Percentiles rank a stretch among this genome's conserved stretches.
Conservation (phyloP, 1,140 invertebrate species). For the Drosophila hydei region DNA sequence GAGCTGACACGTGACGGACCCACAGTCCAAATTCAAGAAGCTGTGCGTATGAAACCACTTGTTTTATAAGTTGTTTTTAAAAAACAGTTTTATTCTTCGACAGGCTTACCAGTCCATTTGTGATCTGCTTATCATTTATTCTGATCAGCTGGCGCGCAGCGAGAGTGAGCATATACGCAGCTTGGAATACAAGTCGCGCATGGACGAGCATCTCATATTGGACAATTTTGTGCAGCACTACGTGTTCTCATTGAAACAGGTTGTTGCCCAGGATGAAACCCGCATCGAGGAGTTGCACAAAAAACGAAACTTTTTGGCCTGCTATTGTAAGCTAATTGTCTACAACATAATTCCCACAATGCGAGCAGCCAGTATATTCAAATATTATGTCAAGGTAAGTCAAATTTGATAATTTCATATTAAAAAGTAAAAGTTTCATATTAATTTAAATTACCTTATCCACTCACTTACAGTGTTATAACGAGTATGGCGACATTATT, state of each 20-base stretch:
- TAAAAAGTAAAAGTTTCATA: too few species aligned
- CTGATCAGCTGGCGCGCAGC: conserved; percentile 90
- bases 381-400: conserved; percentile 97
- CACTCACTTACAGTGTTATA: conserved; percentile 91
- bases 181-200: conserved; percentile 93
- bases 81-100: conserved; percentile 41
- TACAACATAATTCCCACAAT: conserved; percentile 98
- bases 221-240: conserved; percentile 96
- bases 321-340: conserved; percentile 98
- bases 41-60: conserved; percentile 70
- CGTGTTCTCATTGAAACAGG: conserved; percentile 89
- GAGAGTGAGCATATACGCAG: conserved; percentile 87
- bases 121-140: conserved; percentile 97
- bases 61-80: background rate
- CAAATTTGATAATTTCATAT: background rate
- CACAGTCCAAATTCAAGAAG: conserved; percentile 85
- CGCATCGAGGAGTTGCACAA: conserved; percentile 98
- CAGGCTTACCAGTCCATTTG: conserved; percentile 97
- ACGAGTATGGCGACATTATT: conserved; percentile 99
- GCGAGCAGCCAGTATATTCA: conserved; percentile 96
- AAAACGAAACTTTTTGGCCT: conserved; percentile 96
- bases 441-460: background rate
- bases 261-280: conserved; percentile 93
- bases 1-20: conserved; percentile 87
- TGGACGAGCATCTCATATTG: conserved; percentile 91